phyloP scores from a whole-genome alignment of 2,888 invertebrate species.

The Eugnorisma glareosa region DNA sequence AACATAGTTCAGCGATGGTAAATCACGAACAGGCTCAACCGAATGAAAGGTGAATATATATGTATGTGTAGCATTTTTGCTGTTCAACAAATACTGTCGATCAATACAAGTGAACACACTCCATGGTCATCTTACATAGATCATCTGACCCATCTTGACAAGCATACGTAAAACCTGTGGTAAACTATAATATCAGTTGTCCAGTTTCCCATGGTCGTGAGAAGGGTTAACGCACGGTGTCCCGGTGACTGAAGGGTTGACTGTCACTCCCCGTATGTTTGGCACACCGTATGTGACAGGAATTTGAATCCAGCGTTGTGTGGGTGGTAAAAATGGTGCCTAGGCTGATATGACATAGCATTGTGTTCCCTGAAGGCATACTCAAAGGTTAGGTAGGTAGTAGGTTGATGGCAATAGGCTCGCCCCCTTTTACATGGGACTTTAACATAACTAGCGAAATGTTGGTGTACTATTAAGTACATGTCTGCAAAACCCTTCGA shows the following conservation, averaged over 20 bases:
- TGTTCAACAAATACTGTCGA: background rate
- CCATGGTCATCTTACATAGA: background rate
- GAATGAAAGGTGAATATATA: no score
- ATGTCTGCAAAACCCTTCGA: no score
- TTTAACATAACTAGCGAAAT: no score
- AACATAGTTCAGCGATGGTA: background rate
- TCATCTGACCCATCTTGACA: constrained; percentile 24
- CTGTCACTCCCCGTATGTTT: constrained; percentile 44
- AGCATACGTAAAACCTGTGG: constrained; percentile 25
- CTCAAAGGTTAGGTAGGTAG: background rate
- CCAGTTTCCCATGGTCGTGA: constrained; percentile 40
- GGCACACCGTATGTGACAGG: constrained; percentile 39
- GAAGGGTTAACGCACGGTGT: constrained; percentile 55
- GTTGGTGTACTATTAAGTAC: no score
- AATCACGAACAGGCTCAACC: background rate
- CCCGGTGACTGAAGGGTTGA: constrained; percentile 39
- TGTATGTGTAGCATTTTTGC: background rate
- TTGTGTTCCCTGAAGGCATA: background rate
- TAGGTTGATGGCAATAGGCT: no score
- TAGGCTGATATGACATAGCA: background rate
- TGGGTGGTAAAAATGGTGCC: background rate
- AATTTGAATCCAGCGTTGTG: constrained; percentile 16
- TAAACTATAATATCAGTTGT: constrained; percentile 51
- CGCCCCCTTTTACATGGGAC: no score
- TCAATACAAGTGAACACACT: background rate